Base-by-base conservation (phyloP, 2,888 invertebrate genomes). In the Epiblema foenella region DNA sequence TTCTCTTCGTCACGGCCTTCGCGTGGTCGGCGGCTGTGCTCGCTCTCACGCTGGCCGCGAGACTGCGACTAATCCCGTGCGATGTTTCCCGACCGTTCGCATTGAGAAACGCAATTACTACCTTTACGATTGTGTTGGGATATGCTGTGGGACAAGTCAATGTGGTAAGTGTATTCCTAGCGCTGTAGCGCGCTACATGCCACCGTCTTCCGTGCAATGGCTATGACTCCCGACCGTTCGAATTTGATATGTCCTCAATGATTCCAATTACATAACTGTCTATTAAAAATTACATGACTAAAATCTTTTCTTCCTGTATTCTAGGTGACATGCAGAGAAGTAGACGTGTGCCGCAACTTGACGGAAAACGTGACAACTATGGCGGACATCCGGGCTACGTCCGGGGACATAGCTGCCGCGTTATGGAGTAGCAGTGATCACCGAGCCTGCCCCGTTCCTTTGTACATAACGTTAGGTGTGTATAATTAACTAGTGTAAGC, bases 121-220 rank as follows among this genome's bases (percentile, higher is more conserved):
- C 97, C 18, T 97, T 98, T 79, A 98, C 98, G 1, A 96, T 98
- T 73, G 95, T 98, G 11, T 94, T 98, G 71, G 96, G 98, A 46
- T 98, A 98, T 86, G 96, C 97, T 60, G 97, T 98, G 75, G 97
- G 97, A 63, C 98, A 98, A 93, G 97, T 98, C 74, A 98, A 98
- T 94, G 97, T 98, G 94, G 98, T 98, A 93, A 95, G 97, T 95
- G 5, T 33, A 8, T 76, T 59, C 56, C 5, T 54, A 29, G n/a
- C n/a, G n/a, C n/a, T n/a, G n/a, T n/a, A n/a, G n/a, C n/a, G n/a
- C n/a, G n/a, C n/a, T n/a, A n/a, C n/a, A n/a, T n/a, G n/a, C n/a
- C n/a, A n/a, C n/a, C n/a, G n/a, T n/a, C n/a, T n/a, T n/a, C n/a
- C 96, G 12, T 98, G 98, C 95, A 98, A 98, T 84, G 95, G 98